A percentile compares a stretch with the other conserved stretches of the same genome.
Conservation (phyloP, 2,113 vertebrate species). For the Paradisaea rubra region DNA sequence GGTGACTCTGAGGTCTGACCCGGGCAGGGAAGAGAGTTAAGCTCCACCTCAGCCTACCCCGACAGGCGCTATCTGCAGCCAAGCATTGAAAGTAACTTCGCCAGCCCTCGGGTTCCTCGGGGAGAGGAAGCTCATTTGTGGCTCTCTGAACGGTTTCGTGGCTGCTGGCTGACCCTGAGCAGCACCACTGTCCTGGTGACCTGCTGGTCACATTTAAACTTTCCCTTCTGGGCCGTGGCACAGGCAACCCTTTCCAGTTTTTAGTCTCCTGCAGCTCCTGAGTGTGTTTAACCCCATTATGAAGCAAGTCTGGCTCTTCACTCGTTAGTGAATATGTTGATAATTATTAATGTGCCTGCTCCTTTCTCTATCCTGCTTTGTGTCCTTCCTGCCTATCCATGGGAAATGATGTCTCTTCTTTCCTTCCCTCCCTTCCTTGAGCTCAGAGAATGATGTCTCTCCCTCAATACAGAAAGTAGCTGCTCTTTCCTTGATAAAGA, state of each 20-base stretch:
- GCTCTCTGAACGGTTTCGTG: neutral
- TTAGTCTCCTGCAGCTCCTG: neutral
- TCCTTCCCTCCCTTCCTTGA: neutral
- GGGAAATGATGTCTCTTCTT: neutral
- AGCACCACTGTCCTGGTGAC: neutral
- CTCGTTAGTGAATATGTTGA: neutral
- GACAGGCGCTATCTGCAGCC: neutral
- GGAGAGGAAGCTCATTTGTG: neutral
- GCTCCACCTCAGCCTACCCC: neutral
- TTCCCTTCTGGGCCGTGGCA: neutral
- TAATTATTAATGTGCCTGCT: neutral
- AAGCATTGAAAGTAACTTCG: neutral
- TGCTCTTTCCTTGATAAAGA: neutral
- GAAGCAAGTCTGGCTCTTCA: neutral
- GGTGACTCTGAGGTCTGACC: neutral
- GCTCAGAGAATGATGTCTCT: neutral
- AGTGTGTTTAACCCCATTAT: neutral
- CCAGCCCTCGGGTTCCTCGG: neutral
- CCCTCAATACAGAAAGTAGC: neutral
- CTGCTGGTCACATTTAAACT: neutral
- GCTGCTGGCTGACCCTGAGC: neutral
- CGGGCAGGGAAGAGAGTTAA: neutral
- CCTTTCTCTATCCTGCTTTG: neutral
- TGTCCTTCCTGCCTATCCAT: neutral
- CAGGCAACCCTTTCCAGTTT: neutral